phyloP scores from a whole-genome alignment of 2,797 vertebrate genomes.

The Tachyglossus aculeatus region DNA sequence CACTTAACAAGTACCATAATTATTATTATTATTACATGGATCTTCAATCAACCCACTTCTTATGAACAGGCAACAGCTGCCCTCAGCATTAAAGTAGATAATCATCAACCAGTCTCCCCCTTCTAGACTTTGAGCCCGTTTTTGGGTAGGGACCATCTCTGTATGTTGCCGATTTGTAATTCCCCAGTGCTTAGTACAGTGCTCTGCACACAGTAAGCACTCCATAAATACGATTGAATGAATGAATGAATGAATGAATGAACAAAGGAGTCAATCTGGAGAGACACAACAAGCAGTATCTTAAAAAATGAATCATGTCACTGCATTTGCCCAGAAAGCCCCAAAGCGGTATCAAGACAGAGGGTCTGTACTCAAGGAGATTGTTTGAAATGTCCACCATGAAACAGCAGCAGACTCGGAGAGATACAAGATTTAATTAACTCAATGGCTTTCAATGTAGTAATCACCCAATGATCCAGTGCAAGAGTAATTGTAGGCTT shows the following conservation, averaged over 20 bases:
- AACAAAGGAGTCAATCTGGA: not conserved
- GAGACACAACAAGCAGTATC: not conserved
- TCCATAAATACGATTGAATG: no score
- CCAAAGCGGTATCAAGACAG: not conserved
- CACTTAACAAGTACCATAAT: no score
- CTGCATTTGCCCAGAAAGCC: not conserved
- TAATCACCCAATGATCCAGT: no score
- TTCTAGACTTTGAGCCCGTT: no score
- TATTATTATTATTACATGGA: not conserved
- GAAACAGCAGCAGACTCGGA: not conserved
- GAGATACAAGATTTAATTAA: not conserved
- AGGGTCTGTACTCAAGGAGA: not conserved
- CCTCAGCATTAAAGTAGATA: not conserved
- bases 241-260: no score
- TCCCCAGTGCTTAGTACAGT: no score
- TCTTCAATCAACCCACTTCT: constrained; percentile 1
- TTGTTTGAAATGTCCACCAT: constrained; percentile 6
- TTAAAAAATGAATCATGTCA: not conserved
- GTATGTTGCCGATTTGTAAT: no score
- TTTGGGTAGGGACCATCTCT: no score
- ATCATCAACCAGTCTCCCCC: not conserved
- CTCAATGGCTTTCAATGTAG: not conserved
- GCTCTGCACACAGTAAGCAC: no score
- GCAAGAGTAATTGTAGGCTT: no score
- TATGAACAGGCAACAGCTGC: constrained; percentile 20